Conservation (phyloP, 2,113 vertebrate species). For the Phoxinus phoxinus region DNA sequence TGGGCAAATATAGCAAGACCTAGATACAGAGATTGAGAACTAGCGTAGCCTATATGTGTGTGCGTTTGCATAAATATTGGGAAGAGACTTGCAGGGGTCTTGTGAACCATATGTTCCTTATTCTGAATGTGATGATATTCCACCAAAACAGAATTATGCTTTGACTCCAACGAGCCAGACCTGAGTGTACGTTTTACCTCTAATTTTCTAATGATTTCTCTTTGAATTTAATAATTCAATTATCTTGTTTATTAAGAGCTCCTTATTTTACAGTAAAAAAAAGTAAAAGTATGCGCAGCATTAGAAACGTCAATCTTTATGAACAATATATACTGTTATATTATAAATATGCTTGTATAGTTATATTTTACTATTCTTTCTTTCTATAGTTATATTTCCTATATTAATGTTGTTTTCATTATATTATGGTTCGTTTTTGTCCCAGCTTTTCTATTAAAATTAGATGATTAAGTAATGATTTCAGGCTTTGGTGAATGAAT, state of each 20-base stretch:
- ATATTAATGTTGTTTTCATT: neutral
- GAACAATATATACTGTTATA: neutral
- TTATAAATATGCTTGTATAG: neutral
- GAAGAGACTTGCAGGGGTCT: neutral
- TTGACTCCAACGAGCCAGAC: neutral
- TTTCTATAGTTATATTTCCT: neutral
- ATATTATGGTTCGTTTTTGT: neutral
- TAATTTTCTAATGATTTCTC: neutral
- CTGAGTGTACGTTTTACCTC: too few relatives aligned
- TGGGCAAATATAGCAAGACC: slow-evolving; percentile 25
- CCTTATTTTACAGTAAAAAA: neutral
- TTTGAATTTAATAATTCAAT: neutral
- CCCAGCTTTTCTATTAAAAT: neutral
- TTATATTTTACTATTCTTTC: neutral
- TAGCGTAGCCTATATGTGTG: neutral
- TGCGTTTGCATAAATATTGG: neutral
- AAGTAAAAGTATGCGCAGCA: neutral
- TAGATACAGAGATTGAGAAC: slow-evolving; percentile 24
- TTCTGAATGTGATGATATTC: slow-evolving; percentile 20
- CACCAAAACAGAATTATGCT: neutral
- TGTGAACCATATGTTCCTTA: neutral
- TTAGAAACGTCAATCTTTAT: neutral
- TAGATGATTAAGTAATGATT: neutral
- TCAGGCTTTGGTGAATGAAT: neutral
- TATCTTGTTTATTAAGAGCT: too few relatives aligned